A percentile compares a stretch with the other conserved stretches of the same genome.
phyloP scores from a whole-genome alignment of 2,888 invertebrate genomes.

The Agriopis leucophaearia region DNA sequence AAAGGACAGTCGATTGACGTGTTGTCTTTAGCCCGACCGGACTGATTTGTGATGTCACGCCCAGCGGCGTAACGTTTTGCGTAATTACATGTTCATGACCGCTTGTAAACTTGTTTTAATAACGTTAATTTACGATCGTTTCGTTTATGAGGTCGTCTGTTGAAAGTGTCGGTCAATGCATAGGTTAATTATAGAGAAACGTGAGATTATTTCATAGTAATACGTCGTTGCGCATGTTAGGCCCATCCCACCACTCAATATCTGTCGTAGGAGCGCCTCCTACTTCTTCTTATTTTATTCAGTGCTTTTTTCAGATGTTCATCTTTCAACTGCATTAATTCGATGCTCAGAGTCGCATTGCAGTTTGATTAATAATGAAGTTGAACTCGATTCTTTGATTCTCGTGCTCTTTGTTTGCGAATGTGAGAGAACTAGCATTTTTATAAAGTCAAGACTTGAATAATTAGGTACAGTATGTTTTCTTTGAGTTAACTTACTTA shows the following conservation, averaged over 20 bases:
- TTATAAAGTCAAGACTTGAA: too few relatives aligned
- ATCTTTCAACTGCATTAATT: slow-evolving; percentile 79
- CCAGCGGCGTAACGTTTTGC: slow-evolving; percentile 87
- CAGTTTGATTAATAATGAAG: slow-evolving; percentile 82
- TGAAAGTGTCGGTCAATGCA: slow-evolving; percentile 75
- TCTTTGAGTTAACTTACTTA: too few relatives aligned
- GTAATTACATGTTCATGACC: slow-evolving; percentile 81
- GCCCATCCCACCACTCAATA: slow-evolving; percentile 87
- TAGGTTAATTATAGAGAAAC: slow-evolving; percentile 71
- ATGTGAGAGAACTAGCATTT: neutral
- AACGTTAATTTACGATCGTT: slow-evolving; percentile 79
- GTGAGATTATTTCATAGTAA: slow-evolving; percentile 66
- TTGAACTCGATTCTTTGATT: slow-evolving; percentile 44
- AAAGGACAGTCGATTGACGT: slow-evolving; percentile 68
- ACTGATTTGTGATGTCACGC: slow-evolving; percentile 87
- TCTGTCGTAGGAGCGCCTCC: slow-evolving; percentile 84
- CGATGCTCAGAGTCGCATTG: slow-evolving; percentile 75
- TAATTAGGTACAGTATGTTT: too few relatives aligned
- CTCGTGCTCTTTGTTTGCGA: slow-evolving; percentile 16
- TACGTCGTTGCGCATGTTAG: slow-evolving; percentile 84
- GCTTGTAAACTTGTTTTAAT: slow-evolving; percentile 84
- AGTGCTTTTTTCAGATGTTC: slow-evolving; percentile 75
- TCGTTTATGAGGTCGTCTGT: slow-evolving; percentile 72
- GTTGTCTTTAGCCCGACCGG: slow-evolving; percentile 80
- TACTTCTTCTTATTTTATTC: slow-evolving; percentile 85